These are phyloP conservation scores for Patella depressa DNA, from an alignment of 2,888 invertebrate genomes.

Conservation along the genomic window DNA sequence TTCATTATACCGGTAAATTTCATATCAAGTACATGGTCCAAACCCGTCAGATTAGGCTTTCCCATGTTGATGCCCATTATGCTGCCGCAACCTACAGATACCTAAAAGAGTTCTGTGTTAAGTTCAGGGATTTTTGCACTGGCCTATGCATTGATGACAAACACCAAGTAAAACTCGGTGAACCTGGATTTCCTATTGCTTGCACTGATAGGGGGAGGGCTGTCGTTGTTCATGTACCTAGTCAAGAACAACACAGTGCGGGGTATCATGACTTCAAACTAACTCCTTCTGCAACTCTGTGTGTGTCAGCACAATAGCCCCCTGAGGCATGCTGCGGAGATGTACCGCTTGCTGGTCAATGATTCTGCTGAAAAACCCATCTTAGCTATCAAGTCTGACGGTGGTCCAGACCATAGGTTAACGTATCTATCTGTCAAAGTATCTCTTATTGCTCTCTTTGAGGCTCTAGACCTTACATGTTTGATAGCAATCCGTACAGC, in stretches of 20 bases:
- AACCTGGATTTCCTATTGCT: conserved; percentile 26
- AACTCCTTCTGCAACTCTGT: conserved; percentile 22
- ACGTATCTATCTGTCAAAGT: not conserved
- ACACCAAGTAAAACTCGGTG: conserved; percentile 26
- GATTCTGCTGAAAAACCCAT: conserved; percentile 19
- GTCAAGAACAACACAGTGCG: conserved; percentile 16
- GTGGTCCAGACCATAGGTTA: no score
- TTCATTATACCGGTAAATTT: conserved; percentile 26
- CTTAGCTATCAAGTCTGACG: conserved; percentile 21
- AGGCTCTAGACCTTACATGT: not conserved
- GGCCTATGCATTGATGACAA: conserved; percentile 27
- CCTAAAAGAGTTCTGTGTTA: conserved; percentile 21
- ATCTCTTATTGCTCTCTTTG: conserved; percentile 1
- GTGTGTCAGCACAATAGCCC: conserved; percentile 22
- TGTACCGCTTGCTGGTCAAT: not conserved
- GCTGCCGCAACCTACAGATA: conserved; percentile 13
- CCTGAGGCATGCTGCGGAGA: conserved; percentile 25
- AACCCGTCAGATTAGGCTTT: conserved; percentile 21
- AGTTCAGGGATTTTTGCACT: not conserved
- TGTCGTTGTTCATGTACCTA: conserved; percentile 11
- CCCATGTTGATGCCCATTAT: conserved; percentile 24
- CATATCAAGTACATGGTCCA: conserved; percentile 33
- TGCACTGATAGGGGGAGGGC: conserved; percentile 13
- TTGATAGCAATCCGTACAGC: not conserved
- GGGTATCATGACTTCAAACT: conserved; percentile 29